These are phyloP conservation scores for Cheilosia scutellata DNA, from an alignment of 2,888 invertebrate species.

Conservation along the genomic window DNA sequence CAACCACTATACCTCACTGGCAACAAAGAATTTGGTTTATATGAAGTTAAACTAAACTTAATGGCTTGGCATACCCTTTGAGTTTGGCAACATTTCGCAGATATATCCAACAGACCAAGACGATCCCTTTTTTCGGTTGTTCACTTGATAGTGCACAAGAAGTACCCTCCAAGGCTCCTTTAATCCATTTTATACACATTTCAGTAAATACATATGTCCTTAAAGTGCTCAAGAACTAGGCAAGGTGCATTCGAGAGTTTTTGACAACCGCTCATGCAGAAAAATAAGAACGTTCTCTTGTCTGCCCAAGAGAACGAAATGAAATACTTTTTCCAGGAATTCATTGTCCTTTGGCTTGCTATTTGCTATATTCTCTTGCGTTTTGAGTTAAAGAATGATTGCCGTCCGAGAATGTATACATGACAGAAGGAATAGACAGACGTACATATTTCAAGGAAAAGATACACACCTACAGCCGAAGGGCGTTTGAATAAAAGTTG, in stretches of 20 bases:
- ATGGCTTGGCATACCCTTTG: constrained; percentile 18
- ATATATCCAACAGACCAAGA: constrained; percentile 50
- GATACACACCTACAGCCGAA: neutral
- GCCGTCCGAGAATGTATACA: constrained; percentile 24
- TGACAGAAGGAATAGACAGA: neutral
- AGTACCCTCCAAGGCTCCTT: constrained; percentile 28
- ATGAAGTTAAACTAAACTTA: constrained; percentile 22
- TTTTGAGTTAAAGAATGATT: constrained; percentile 34
- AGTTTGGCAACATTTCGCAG: constrained; percentile 14
- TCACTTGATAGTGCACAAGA: constrained; percentile 45
- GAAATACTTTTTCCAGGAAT: constrained; percentile 34
- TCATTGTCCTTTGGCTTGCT: constrained; percentile 27
- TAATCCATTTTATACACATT: constrained; percentile 38
- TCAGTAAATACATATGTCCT: constrained; percentile 51
- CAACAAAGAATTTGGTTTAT: neutral
- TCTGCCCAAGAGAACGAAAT: constrained; percentile 50
- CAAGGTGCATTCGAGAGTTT: constrained; percentile 54
- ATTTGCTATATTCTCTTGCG: constrained; percentile 21
- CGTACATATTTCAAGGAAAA: neutral
- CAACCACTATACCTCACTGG: neutral
- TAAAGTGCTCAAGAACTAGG: constrained; percentile 53
- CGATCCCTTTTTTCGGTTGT: constrained; percentile 54
- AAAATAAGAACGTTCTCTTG: constrained; percentile 67
- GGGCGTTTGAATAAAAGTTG: constrained; percentile 27
- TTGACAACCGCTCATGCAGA: constrained; percentile 63